Evolutionary conservation across 2,888 invertebrate species (phyloP), one percentile per base, ranked within the genome.

Genomic region (Deroplatys truncata): DNA sequence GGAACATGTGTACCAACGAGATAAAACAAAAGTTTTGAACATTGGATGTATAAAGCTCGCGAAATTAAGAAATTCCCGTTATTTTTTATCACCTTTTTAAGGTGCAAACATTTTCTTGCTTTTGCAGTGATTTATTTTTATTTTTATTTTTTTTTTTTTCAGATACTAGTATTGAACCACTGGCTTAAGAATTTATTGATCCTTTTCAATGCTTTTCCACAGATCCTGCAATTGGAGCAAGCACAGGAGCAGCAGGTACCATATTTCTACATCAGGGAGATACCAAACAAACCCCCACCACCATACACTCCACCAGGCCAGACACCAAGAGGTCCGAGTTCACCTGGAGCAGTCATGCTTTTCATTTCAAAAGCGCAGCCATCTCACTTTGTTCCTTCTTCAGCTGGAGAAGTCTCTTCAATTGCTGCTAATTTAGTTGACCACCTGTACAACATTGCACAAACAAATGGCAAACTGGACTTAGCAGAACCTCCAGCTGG

Each of bases 251-350:
- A 94, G 91, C 93, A 94, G 28, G 20, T 20, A 7, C 94, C 95
- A 84, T 95, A 94, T 92, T 93, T 93, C 91, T 96, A 94, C 92
- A 93, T 95, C 84, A 93, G 96, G 86, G 96, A 96, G 93, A 96
- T 96, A 91, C 96, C 96, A 9, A 96, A 96, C 92, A 96, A 96
- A 92, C 96, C 97, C 16, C 97, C 97, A 2, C 97, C 97, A 0
- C 97, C 97, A 0, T 97, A 97, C 93, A 96, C 96, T 0, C 96
- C 96, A 13, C 96, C 96, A 1, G 93, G 93, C 28, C 91, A 89
- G 88, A 90, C 91, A 20, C 84, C 92, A 92, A 2, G 92, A 93
- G 29, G 92, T 92, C 84, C 92, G 93, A 9, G 92, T 92, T 15
- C 92, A 92, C 20, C 93, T 94, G 28, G 92, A 94, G 25, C 94